Evolutionary conservation across 1,140 invertebrate species (phyloP), one percentile per base, ranked within the genome.

Genomic region (Drepana arcuata): DNA sequence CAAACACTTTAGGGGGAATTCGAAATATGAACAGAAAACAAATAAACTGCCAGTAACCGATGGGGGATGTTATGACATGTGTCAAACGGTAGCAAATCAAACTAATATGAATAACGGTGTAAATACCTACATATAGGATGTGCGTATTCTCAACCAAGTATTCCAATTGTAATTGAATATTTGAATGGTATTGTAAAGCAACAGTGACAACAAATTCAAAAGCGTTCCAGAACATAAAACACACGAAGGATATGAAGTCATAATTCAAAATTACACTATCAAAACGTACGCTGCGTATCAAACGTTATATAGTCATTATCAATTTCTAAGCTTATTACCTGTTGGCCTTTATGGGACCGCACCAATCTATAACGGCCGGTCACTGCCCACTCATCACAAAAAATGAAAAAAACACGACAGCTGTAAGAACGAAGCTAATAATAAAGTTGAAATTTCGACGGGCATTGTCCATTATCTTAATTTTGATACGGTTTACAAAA

Each of bases 401-500:
- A 74, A 70, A 62, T 51, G 47, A 52, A 55, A 46, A 65, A 51
- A 59, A 63, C 51, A 49, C 62, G 58, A 73, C 75, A 77, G 75
- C 60, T 77, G 66, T 42, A 59, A 44, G 45, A 49, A 50, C 46
- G 43, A 47, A 44, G 55, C 57, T 68, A 66, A 73, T 64, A 79
- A 69, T 65, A 70, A 65, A 70, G 59, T 69, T 63, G 62, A 56
- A 68, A 69, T 67, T 64, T 65, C 44, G 55, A 56, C 61, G 66
- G 66, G 64, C 64, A 68, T 62, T 61, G 66, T 60, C 49, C 55
- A 80, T 78, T 80, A 80, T 78, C 75, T 78, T 66, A 78, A 78
- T 78, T 72, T 66, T 73, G 63, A 75, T 75, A 78, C 66, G 67
- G 61, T 49, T 55, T 56, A 80, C 73, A 78, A 80, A 80, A 75